These are phyloP conservation scores for Apteryx mantelli DNA, from an alignment of 2,113 vertebrate genomes.

Conservation along the genomic window DNA sequence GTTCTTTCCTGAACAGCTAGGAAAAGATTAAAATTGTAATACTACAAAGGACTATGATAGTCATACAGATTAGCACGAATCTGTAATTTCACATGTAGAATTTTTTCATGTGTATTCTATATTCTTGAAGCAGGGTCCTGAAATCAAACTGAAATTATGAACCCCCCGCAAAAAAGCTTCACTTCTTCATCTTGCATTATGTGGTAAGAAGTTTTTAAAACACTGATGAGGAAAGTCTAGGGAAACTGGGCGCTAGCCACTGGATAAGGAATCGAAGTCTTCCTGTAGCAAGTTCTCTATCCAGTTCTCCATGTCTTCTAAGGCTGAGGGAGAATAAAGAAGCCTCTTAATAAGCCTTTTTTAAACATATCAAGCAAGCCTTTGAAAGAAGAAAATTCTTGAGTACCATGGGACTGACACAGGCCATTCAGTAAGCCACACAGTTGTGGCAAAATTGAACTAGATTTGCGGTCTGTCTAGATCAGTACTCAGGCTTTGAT, in stretches of 20 bases:
- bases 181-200: background rate
- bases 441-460: background rate
- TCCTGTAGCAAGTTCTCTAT: background rate
- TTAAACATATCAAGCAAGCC: background rate
- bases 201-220: background rate
- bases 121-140: background rate
- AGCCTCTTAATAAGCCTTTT: background rate
- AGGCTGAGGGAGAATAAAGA: background rate
- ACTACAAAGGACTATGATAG: background rate
- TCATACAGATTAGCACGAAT: background rate
- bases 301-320: background rate
- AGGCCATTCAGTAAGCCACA: background rate
- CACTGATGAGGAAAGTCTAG: background rate
- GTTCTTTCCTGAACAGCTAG: background rate
- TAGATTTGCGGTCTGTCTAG: background rate
- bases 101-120: background rate
- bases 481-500: background rate
- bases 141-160: background rate
- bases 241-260: too few species aligned
- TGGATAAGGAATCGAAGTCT: background rate
- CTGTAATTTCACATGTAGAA: background rate
- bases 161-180: background rate
- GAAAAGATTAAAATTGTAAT: background rate
- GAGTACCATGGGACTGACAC: background rate
- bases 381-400: background rate